Conservation (phyloP, 2,888 invertebrate species). For the Drosophila anceps region DNA sequence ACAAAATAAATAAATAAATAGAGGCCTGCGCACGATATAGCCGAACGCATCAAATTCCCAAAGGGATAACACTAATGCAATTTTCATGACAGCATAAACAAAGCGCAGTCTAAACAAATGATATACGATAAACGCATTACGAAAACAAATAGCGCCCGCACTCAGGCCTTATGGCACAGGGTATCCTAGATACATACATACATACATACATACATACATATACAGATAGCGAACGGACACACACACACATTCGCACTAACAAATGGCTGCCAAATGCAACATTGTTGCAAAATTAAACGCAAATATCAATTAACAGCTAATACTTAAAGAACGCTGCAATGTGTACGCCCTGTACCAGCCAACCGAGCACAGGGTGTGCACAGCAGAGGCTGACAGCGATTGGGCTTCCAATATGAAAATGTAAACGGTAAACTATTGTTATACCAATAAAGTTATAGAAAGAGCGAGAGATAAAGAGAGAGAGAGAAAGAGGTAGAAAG, state of each 20-base stretch:
- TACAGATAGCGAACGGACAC: not conserved
- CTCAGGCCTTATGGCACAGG: not conserved
- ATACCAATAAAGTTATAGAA: not conserved
- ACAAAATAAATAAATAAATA: not conserved
- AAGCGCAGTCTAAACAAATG: not conserved
- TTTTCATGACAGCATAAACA: not conserved
- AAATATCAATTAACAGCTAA: conserved; percentile 16
- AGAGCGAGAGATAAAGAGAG: no score
- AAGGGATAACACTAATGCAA: conserved; percentile 1
- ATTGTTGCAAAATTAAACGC: conserved; percentile 18
- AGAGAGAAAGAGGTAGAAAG: not conserved
- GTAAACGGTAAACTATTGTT: conserved; percentile 4
- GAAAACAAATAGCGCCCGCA: not conserved
- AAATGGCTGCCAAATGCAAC: conserved; percentile 15
- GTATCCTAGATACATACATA: not conserved
- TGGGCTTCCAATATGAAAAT: conserved; percentile 1
- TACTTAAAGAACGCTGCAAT: not conserved
- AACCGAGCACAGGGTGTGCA: not conserved
- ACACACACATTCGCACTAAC: not conserved
- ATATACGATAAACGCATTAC: conserved; percentile 1
- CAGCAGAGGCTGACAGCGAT: not conserved
- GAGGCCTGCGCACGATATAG: not conserved
- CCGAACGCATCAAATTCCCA: not conserved
- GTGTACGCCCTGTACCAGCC: not conserved
- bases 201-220: not conserved